Evolutionary conservation across 2,113 vertebrate species (phyloP).

Genomic region (Pituophis catenifer): DNA sequence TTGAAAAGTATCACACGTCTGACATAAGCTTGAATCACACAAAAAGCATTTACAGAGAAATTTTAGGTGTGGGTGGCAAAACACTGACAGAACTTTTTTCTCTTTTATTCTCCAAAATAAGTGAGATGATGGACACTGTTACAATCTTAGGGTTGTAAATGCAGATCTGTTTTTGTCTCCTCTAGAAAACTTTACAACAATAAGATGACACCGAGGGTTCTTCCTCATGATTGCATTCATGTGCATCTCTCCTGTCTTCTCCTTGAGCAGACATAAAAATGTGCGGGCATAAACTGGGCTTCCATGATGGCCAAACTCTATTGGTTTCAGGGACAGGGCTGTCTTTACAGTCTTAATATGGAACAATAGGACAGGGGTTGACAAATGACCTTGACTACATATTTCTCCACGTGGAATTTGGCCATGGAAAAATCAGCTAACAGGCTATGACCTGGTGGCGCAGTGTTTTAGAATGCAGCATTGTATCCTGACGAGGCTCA

Average conservation of each 20-base stretch:
- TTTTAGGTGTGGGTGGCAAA: slow-evolving; percentile 44
- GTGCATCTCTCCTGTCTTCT: background rate
- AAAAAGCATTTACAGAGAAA: slow-evolving; percentile 36
- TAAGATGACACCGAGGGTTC: slow-evolving; percentile 30
- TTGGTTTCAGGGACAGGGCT: background rate
- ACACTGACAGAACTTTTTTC: background rate
- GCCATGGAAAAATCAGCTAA: background rate
- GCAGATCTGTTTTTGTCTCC: slow-evolving; percentile 30
- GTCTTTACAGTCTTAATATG: background rate
- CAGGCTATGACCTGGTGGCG: background rate
- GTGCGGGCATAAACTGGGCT: background rate
- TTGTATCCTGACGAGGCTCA: no score
- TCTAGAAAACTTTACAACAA: slow-evolving; percentile 10
- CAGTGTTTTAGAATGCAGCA: no score
- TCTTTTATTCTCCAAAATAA: slow-evolving; percentile 7
- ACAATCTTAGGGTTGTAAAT: slow-evolving; percentile 12
- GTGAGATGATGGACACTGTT: slow-evolving; percentile 25
- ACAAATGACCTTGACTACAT: background rate
- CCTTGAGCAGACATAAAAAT: background rate
- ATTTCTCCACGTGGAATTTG: background rate
- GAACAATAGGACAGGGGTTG: background rate
- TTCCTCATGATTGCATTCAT: background rate
- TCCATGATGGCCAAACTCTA: background rate
- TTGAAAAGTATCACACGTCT: slow-evolving; percentile 44
- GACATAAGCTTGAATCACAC: slow-evolving; percentile 36